phyloP scores from a whole-genome alignment of 2,888 invertebrate genomes.

The Tetragonula carbonaria region DNA sequence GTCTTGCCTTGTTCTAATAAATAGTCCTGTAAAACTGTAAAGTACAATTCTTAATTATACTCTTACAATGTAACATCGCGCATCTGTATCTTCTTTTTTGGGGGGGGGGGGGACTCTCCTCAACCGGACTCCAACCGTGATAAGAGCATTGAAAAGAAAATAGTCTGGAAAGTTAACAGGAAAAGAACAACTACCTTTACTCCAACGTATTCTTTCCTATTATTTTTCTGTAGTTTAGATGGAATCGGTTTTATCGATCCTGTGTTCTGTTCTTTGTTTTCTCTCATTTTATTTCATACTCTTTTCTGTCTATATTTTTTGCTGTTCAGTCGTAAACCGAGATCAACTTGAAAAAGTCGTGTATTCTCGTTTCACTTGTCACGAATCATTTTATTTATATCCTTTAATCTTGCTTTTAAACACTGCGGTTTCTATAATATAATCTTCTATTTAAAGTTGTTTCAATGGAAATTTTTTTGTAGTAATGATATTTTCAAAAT shows the following conservation, averaged over 20 bases:
- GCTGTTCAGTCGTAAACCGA: slow-evolving; percentile 43
- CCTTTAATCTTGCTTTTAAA: neutral
- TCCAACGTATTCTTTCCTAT: slow-evolving; percentile 47
- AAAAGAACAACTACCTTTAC: slow-evolving; percentile 13
- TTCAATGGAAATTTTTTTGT: too few species aligned
- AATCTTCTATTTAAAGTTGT: too few species aligned
- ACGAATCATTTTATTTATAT: slow-evolving; percentile 52
- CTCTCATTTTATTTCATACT: slow-evolving; percentile 11
- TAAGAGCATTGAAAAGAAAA: neutral
- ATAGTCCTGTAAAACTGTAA: too few species aligned
- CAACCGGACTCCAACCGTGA: too few species aligned
- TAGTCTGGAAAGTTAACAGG: slow-evolving; percentile 35
- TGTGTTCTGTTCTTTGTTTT: slow-evolving; percentile 5
- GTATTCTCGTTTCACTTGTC: slow-evolving; percentile 40
- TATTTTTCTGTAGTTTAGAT: slow-evolving; percentile 39
- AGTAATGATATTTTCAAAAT: too few species aligned
- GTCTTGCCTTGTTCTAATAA: too few species aligned
- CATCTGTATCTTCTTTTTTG: too few species aligned
- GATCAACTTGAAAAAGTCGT: slow-evolving; percentile 48
- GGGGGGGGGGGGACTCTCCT: too few species aligned
- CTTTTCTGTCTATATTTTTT: slow-evolving; percentile 12
- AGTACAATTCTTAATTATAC: too few species aligned
- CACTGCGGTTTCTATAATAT: neutral
- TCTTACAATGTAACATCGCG: neutral
- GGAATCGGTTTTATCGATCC: slow-evolving; percentile 49